Evolutionary conservation across 1,140 invertebrate genomes (phyloP).

Genomic region (Cyrtorhinus lividipennis): DNA sequence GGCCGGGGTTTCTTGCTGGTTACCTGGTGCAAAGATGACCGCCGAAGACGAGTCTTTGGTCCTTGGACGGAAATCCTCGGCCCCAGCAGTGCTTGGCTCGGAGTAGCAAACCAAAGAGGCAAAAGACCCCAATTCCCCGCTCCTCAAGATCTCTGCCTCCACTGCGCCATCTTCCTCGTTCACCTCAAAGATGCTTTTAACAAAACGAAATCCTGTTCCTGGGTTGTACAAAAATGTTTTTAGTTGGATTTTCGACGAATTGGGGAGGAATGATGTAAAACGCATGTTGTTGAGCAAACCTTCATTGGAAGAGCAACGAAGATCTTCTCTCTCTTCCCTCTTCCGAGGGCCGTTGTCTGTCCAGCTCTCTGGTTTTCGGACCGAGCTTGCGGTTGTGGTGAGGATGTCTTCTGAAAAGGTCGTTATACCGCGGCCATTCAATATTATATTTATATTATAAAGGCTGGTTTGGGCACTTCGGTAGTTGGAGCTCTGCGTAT

Average conservation of each 20-base stretch:
- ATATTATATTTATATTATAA: no score
- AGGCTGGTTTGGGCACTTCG: no score
- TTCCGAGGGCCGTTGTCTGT: not conserved
- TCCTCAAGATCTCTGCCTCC: not conserved
- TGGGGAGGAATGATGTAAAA: no score
- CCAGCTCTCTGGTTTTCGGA: not conserved
- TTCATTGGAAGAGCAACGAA: not conserved
- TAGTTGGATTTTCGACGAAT: no score
- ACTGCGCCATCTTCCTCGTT: not conserved
- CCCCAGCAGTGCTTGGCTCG: not conserved
- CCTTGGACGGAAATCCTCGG: not conserved
- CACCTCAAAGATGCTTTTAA: not conserved
- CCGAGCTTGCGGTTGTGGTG: not conserved
- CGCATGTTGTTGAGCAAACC: not conserved
- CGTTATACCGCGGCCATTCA: no score
- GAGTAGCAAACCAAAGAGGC: constrained; percentile 7
- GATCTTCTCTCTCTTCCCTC: not conserved
- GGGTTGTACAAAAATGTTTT: no score
- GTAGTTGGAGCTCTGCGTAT: no score
- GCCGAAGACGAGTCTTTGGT: not conserved
- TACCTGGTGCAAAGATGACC: not conserved
- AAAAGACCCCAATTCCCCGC: not conserved
- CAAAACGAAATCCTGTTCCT: not conserved
- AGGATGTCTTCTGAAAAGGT: not conserved
- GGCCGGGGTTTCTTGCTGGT: no score